phyloP scores from a whole-genome alignment of 2,888 invertebrate species.

The Athalia rosae region DNA sequence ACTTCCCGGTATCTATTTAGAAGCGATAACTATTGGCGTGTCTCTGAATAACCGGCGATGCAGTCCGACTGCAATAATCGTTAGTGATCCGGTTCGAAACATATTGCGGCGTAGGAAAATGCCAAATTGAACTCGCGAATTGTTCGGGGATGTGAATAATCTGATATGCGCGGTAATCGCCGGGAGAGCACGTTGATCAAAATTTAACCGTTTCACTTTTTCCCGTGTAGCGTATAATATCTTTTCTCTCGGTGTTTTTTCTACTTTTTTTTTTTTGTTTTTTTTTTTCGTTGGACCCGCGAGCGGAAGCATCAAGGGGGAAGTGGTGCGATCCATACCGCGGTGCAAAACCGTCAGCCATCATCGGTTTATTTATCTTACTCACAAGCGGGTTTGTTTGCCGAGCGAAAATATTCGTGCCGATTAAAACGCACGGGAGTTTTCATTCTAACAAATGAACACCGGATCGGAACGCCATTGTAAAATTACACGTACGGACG shows the following conservation, averaged over 20 bases:
- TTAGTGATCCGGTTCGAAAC: too few species aligned
- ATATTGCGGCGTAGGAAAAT: too few species aligned
- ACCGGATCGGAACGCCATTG: too few species aligned
- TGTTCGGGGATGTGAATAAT: too few species aligned
- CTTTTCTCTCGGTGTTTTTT: background rate
- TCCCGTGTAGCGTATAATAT: background rate
- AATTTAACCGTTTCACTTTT: background rate
- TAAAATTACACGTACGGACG: too few species aligned
- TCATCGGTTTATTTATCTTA: background rate
- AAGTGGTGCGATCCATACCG: too few species aligned
- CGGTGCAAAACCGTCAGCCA: too few species aligned
- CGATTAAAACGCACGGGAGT: background rate
- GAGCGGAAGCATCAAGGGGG: background rate
- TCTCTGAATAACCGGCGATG: constrained; percentile 52
- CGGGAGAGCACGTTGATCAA: too few species aligned
- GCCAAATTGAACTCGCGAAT: too few species aligned
- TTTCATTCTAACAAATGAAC: background rate
- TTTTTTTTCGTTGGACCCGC: too few species aligned
- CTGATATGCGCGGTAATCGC: too few species aligned
- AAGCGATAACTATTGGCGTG: constrained; percentile 56
- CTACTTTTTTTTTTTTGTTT: background rate
- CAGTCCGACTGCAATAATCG: background rate
- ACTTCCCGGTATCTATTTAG: constrained; percentile 50
- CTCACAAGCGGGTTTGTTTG: background rate
- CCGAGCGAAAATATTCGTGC: background rate